phyloP scores from a whole-genome alignment of 2,113 vertebrate genomes.

The Scophthalmus maximus region DNA sequence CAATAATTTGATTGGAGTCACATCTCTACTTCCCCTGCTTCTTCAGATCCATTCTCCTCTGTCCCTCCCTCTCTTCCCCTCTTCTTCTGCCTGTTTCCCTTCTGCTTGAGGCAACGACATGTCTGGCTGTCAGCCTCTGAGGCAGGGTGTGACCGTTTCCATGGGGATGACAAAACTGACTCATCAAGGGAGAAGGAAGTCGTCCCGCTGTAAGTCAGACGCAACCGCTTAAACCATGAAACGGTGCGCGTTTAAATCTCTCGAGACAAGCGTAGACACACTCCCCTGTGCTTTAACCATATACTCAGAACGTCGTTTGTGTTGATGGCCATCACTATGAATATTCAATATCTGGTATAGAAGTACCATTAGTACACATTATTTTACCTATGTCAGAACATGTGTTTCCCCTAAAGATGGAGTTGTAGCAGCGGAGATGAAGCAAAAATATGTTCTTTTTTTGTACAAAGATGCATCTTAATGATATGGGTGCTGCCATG shows the following conservation, averaged over 20 bases:
- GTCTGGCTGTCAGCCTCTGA: constrained; percentile 56
- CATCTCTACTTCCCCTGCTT: constrained; percentile 84
- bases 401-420: neutral
- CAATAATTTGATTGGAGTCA: constrained; percentile 93
- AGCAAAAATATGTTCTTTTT: no score
- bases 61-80: constrained; percentile 3
- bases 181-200: constrained; percentile 41
- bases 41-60: constrained; percentile 56
- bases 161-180: constrained; percentile 57
- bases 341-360: constrained; percentile 4
- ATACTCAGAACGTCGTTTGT: constrained; percentile 1
- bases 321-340: constrained; percentile 2
- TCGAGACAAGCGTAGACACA: constrained; percentile 2
- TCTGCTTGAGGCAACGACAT: constrained; percentile 56
- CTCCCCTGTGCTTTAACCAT: no score
- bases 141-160: constrained; percentile 59
- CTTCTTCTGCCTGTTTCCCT: constrained; percentile 11
- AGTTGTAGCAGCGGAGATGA: no score
- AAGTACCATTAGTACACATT: neutral
- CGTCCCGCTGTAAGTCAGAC: constrained; percentile 24
- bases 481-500: no score
- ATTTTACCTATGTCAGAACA: neutral
- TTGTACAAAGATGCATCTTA: no score
- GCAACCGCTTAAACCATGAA: constrained; percentile 38
- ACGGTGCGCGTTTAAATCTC: constrained; percentile 27